Base-by-base conservation (phyloP, 1,140 invertebrate genomes). In the Lasioglossum albipes region DNA sequence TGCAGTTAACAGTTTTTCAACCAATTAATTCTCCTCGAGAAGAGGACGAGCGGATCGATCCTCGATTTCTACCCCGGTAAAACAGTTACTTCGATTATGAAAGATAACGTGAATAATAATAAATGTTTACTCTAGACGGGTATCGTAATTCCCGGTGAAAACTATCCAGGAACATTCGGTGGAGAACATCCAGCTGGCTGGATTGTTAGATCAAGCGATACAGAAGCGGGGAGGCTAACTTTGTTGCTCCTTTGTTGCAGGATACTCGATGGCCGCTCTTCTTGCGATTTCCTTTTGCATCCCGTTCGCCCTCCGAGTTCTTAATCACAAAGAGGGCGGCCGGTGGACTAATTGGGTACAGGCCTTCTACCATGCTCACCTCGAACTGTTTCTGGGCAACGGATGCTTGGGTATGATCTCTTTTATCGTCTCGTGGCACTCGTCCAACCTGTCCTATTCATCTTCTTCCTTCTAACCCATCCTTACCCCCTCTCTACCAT, bases 341-440 rank as follows among this genome's bases (percentile, higher is more conserved):
- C 93, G 94, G 71, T 96, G 95, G 95, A 94, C 93, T 66, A 94
- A 94, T 81, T 95, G 95, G 86, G 88, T 93, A 0, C 95, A 96
- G 76, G 96, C 96, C 13, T 95, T 96, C 88, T 97, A 96, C 86
- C 96, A 96, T 84, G 95, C 96, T 3, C 95, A 97, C 84, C 91
- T 97, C 75, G 96, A 96, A 89, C 94, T 97, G 57, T 96, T 96
- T 82, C 93, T 97, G 12, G 96, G 96, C 10, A 97, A 97, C 83
- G 95, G 95, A 31, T 96, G 96, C 86, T 93, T 97, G 66, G 95
- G 95, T 95, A 92, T 68, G 86, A 52, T 36, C 27, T 49, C 45
- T 22, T 31, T 7, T 10, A 80, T 49, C 69, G 45, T 75, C 54
- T 27, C 2, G 20, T 12, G 13, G 2, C 64, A 22, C 0, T 59